These are phyloP conservation scores for Molorchus minor DNA, from an alignment of 2,888 invertebrate species.

Conservation along the genomic window DNA sequence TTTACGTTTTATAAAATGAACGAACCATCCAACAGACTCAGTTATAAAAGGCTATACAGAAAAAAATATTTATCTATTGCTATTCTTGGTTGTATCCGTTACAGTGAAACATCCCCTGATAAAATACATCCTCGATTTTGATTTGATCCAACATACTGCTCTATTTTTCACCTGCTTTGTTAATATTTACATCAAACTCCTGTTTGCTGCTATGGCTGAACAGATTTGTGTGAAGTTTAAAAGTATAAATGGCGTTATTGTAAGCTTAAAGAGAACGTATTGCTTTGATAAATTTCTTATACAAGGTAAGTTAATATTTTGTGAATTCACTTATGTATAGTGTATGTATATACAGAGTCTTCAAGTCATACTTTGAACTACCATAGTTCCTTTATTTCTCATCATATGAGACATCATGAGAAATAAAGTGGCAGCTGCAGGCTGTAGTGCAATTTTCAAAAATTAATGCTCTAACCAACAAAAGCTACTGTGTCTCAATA, in stretches of 20 bases:
- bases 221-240: neutral
- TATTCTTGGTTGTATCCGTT: neutral
- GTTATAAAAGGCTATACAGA: neutral
- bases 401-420: too few species aligned
- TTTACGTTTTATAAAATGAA: neutral
- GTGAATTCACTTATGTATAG: too few species aligned
- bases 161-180: neutral
- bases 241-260: neutral
- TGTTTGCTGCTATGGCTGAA: neutral
- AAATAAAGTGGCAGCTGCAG: too few species aligned
- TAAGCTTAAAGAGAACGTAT: neutral
- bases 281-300: too few species aligned
- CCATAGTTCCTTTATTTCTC: too few species aligned
- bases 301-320: too few species aligned
- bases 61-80: neutral
- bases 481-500: too few species aligned
- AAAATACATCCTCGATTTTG: neutral
- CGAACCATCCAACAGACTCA: neutral
- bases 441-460: too few species aligned
- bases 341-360: too few species aligned
- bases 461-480: too few species aligned
- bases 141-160: neutral
- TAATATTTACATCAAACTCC: conserved; percentile 2
- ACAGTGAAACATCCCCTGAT: neutral
- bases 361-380: too few species aligned